These are phyloP conservation scores for Brachionus angularis DNA, from an alignment of 1,140 invertebrate genomes.

Conservation along the genomic window DNA sequence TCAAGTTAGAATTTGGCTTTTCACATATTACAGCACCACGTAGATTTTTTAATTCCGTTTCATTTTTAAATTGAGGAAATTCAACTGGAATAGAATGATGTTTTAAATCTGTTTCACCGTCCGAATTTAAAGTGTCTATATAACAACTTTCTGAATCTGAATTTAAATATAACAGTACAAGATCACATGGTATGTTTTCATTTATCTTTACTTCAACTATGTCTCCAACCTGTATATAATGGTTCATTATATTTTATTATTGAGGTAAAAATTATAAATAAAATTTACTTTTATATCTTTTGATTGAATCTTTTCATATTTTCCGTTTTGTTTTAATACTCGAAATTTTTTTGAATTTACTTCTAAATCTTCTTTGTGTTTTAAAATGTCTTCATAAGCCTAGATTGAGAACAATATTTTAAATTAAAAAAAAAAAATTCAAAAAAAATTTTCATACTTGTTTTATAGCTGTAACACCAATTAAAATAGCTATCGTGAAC, in stretches of 20 bases:
- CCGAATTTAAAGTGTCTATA: constrained; percentile 96
- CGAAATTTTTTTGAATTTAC: constrained; percentile 67
- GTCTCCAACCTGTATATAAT: constrained; percentile 68
- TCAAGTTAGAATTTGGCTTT: constrained; percentile 65
- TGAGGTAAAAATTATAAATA: too few species aligned
- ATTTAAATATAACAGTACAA: constrained; percentile 73
- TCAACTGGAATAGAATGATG: constrained; percentile 46
- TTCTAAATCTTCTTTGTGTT: constrained; percentile 69
- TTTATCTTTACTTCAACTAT: constrained; percentile 68
- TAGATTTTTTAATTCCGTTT: constrained; percentile 46
- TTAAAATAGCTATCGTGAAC: constrained; percentile 71
- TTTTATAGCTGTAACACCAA: constrained; percentile 68
- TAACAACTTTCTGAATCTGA: constrained; percentile 90
- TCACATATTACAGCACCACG: constrained; percentile 64
- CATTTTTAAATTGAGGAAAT: constrained; percentile 8
- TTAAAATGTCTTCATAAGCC: constrained; percentile 73
- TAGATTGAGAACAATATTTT: neutral
- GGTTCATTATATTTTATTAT: too few species aligned
- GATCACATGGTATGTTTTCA: constrained; percentile 73
- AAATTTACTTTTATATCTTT: constrained; percentile 53
- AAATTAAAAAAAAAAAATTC: neutral
- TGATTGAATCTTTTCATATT: constrained; percentile 52
- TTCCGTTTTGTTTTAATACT: constrained; percentile 64
- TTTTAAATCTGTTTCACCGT: constrained; percentile 77
- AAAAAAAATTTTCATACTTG: constrained; percentile 47